Percentiles rank a stretch among this genome's conserved stretches.
Evolutionary conservation across 2,113 vertebrate species (phyloP).

Genomic region (Peromyscus leucopus): DNA sequence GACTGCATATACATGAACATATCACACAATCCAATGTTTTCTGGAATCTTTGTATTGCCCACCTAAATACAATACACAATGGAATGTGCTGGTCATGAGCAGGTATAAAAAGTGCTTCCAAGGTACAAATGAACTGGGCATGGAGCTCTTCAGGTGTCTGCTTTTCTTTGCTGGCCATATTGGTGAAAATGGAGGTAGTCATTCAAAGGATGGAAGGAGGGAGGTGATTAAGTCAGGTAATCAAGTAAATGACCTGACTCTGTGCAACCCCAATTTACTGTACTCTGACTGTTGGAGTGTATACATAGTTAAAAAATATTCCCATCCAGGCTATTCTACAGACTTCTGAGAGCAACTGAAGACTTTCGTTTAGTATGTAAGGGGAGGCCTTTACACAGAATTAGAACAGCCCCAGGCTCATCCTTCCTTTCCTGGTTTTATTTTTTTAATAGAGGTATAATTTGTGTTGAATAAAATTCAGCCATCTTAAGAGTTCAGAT

Average conservation of each 20-base stretch:
- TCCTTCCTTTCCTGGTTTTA: neutral
- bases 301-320: neutral
- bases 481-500: neutral
- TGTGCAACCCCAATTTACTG: neutral
- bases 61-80: neutral
- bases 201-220: conserved; percentile 40
- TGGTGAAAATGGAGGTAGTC: conserved; percentile 20
- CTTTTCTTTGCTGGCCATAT: neutral
- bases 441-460: neutral
- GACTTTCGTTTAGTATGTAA: neutral
- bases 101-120: conserved; percentile 54
- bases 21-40: neutral
- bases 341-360: neutral
- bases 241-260: neutral
- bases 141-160: neutral
- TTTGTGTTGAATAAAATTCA: neutral
- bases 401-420: neutral
- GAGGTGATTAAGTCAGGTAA: neutral
- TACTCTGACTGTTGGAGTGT: neutral
- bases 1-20: neutral
- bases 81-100: conserved; percentile 20
- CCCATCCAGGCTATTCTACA: neutral
- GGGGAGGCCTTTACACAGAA: neutral
- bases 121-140: neutral
- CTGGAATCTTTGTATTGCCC: neutral